Percentiles rank a stretch among this genome's conserved stretches.
Conservation (phyloP, 2,113 vertebrate genomes). For the Sakesphorus luctuosus region DNA sequence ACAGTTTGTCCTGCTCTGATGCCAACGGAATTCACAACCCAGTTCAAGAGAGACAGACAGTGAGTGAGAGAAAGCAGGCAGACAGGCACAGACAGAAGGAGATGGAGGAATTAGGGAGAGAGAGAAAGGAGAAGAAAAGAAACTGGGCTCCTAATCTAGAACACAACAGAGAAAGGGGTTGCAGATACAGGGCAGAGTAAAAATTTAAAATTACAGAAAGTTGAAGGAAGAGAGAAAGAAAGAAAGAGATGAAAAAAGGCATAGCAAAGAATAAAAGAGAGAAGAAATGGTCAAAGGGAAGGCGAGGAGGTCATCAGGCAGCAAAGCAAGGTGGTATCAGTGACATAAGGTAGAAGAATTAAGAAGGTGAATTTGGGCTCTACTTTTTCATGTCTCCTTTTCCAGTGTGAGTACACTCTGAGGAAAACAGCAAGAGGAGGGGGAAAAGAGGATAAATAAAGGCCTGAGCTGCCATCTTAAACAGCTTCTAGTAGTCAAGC, state of each 20-base stretch:
- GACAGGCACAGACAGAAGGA: not conserved
- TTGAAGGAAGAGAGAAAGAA: not conserved
- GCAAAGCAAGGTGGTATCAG: not conserved
- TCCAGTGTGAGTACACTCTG: not conserved
- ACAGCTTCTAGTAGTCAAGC: not conserved
- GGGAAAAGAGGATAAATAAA: not conserved
- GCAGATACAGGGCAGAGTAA: not conserved
- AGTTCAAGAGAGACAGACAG: conserved; percentile 57
- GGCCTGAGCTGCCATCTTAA: conserved; percentile 13
- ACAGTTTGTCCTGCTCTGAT: conserved; percentile 61
- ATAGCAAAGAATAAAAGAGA: not conserved
- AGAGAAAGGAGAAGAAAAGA: not conserved
- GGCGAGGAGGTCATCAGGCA: not conserved
- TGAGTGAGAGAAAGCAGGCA: conserved; percentile 24
- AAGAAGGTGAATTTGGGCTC: not conserved
- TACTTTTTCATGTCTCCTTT: not conserved
- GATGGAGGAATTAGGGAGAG: not conserved
- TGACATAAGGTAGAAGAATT: not conserved
- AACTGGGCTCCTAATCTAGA: not conserved
- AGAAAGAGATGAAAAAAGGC: not conserved
- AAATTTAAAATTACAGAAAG: not conserved
- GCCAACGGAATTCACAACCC: conserved; percentile 64
- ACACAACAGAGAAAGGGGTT: not conserved
- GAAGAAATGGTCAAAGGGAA: not conserved
- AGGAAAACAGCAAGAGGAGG: not conserved